Base-by-base conservation (phyloP, 2,888 invertebrate genomes). In the Ferrisia virgata region DNA sequence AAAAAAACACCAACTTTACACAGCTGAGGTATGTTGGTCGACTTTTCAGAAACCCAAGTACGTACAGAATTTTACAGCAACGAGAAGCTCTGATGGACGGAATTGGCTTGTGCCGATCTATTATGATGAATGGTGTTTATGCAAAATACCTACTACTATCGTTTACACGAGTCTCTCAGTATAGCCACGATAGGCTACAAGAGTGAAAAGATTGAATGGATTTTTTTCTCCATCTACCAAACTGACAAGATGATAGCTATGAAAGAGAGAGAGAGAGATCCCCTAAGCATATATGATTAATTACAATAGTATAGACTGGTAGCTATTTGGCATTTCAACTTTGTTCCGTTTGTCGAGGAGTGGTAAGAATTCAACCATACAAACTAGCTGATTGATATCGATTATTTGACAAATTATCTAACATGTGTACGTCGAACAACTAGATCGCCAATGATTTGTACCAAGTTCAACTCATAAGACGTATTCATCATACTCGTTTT, bases 321-420 rank as follows among this genome's bases (percentile, higher is more conserved):
- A 72, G 72, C 72, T 72, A 33, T 6, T 13, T 72, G 72, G 36
- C 72, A 72, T 72, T 72, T 72, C 72, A 72, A 72, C 72, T 72
- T 72, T 72, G 72, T 72, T 72, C 33, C 18, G 18, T 6, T 69
- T 5, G 53, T 53, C 18, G 53, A 43, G 36, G 36, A 8, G 36
- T 36, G 3, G 36, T 36, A 36, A 36, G 36, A 36, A 43, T 43
- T 22, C 18, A 39, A 8, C 5, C 39, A 53, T n/a, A 53, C 6
- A n/a, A n/a, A 11, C 53, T 53, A 28, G 69, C 15, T 58, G 58
- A 58, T 58, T 22, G 58, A 22, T 58, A 58, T 58, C 58, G 43
- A 58, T 4, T 31, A 69, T 69, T 69, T 69, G 69, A 69, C 69
- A 69, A 69, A 69, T 69, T 69, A 69, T 69, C 69, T 15, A 13